phyloP scores from a whole-genome alignment of 2,113 vertebrate species.

The Onychorhynchus coronatus region DNA sequence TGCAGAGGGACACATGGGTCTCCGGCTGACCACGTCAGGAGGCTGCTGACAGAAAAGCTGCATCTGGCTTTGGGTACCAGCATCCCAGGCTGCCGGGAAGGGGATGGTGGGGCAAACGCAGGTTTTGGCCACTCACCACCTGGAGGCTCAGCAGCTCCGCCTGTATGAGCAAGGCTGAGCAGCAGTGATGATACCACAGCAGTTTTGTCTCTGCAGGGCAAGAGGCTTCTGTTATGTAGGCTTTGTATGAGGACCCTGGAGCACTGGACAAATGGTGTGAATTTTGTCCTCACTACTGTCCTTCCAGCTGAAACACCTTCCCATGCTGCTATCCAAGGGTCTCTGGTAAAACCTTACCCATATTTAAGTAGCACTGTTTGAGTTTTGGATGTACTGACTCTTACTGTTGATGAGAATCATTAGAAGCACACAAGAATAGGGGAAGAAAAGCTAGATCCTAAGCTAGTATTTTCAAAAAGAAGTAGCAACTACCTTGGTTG shows the following conservation, averaged over 20 bases:
- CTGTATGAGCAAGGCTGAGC: fast-evolving
- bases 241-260: neutral
- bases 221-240: neutral
- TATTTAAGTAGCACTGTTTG: neutral
- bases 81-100: neutral
- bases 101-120: fast-evolving
- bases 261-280: neutral
- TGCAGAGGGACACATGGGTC: neutral
- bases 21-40: neutral
- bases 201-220: fast-evolving
- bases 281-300: neutral
- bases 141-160: neutral
- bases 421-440: neutral
- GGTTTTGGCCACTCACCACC: fast-evolving
- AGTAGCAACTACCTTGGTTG: neutral
- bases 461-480: neutral
- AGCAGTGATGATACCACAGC: fast-evolving
- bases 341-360: neutral
- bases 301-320: neutral
- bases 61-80: neutral
- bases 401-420: neutral
- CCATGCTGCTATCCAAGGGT: fast-evolving
- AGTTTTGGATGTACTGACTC: neutral
- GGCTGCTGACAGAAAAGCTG: neutral
- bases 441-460: neutral